Percentiles rank a stretch among this genome's conserved stretches.
These are phyloP conservation scores for Geococcyx californianus DNA, from an alignment of 2,113 vertebrate genomes.

Conservation along the genomic window DNA sequence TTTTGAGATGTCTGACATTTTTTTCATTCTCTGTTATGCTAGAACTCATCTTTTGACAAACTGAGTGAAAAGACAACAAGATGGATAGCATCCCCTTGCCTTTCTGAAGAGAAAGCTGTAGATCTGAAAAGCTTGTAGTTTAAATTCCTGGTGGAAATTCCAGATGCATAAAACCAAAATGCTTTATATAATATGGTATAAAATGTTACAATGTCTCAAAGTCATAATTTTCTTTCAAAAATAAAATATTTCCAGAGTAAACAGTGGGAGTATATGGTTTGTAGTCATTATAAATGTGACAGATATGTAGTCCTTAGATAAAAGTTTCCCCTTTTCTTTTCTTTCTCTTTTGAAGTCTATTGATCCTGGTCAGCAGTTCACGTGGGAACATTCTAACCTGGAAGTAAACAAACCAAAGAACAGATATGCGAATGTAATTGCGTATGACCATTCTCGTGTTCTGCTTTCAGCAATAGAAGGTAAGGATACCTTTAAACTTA, in stretches of 20 bases:
- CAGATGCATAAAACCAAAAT: not conserved
- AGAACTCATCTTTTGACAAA: not conserved
- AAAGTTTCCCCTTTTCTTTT: conserved; percentile 14
- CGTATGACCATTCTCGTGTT: conserved; percentile 96
- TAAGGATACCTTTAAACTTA: conserved; percentile 70
- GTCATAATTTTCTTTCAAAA: not conserved
- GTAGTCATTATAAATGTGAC: not conserved
- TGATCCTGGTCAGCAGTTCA: conserved; percentile 98
- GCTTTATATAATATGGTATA: not conserved
- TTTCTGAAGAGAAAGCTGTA: not conserved
- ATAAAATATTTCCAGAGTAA: not conserved
- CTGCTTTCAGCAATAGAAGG: conserved; percentile 95
- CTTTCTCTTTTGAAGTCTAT: conserved; percentile 86
- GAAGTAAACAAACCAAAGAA: conserved; percentile 99
- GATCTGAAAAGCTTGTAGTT: not conserved
- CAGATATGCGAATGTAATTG: conserved; percentile 98
- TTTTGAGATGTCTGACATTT: not conserved
- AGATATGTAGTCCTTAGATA: not conserved
- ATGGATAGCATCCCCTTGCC: not conserved
- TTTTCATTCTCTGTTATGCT: not conserved
- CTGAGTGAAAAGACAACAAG: not conserved
- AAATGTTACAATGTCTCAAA: not conserved
- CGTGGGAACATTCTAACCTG: conserved; percentile 98
- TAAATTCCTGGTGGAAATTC: not conserved
- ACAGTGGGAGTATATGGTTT: not conserved